Percentiles rank a stretch among this genome's conserved stretches.
phyloP scores from a whole-genome alignment of 2,113 vertebrate genomes.

The rabbit (Oryctolagus cuniculus) region mOryCun1.1 NC_091443.1:10317501-10318000 shows the following conservation, averaged over 20 bases:
- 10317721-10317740: neutral
- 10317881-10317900: rapidly evolving
- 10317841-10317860: neutral
- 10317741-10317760: rapidly evolving
- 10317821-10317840: neutral
- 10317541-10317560: rapidly evolving
- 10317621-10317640: rapidly evolving
- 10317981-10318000: rapidly evolving
- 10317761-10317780: too few species aligned
- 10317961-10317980: neutral
- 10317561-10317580: neutral
- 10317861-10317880: rapidly evolving
- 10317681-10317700: neutral
- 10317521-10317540: neutral
- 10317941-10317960: neutral
- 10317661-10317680: neutral
- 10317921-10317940: rapidly evolving
- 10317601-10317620: neutral
- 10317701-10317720: neutral
- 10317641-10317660: neutral
- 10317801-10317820: neutral
- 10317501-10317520: rapidly evolving
- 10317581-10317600: neutral
- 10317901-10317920: neutral
- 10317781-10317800: neutral